Evolutionary conservation across 2,113 vertebrate genomes (phyloP).

Genomic region (Cettia cetti): DNA sequence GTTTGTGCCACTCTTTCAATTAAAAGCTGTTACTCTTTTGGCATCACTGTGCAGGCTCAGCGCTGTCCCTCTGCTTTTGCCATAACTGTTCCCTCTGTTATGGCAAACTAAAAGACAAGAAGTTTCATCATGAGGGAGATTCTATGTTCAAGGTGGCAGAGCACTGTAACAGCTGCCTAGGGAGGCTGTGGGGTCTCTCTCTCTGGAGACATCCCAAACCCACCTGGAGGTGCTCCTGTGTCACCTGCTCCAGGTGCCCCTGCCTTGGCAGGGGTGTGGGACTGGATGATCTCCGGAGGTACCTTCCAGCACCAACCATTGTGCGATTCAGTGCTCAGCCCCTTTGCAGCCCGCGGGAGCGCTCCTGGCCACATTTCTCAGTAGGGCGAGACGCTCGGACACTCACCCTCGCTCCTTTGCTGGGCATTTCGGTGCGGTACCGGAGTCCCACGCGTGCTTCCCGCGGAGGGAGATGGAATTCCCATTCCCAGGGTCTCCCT

Average conservation of each 20-base stretch:
- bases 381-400: fast-evolving
- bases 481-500: fast-evolving
- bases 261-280: fast-evolving
- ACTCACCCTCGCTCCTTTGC: neutral
- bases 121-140: neutral
- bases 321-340: neutral
- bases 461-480: fast-evolving
- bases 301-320: neutral
- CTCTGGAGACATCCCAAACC: neutral
- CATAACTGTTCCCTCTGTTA: too few species aligned
- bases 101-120: neutral
- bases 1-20: neutral
- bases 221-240: too few species aligned
- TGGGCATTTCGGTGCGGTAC: fast-evolving
- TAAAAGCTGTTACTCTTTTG: neutral
- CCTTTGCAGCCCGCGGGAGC: neutral
- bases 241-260: neutral
- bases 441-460: neutral
- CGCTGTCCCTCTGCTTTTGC: neutral
- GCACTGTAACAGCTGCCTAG: neutral
- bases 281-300: neutral
- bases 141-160: neutral
- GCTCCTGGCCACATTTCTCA: fast-evolving
- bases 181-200: too few species aligned
- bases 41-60: neutral